These are phyloP conservation scores for Lacanobia wlatinum DNA, from an alignment of 2,888 invertebrate species.

Conservation along the genomic window DNA sequence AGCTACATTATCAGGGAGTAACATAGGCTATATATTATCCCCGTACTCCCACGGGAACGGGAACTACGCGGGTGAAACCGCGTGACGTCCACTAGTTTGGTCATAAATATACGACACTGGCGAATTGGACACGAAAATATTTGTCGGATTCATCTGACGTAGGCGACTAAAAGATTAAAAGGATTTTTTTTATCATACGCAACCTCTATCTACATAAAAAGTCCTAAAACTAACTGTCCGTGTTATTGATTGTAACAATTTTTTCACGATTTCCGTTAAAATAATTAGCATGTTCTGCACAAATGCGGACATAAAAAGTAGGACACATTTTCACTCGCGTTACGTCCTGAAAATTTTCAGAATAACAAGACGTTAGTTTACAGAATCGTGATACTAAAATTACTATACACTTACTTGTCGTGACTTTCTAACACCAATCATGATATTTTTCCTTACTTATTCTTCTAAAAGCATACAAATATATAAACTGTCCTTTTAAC, in stretches of 20 bases:
- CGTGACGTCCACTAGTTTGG: no score
- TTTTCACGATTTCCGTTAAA: slow-evolving; percentile 4
- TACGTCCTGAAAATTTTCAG: slow-evolving; percentile 33
- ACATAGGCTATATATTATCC: no score
- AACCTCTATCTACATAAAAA: background rate
- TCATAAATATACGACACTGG: no score
- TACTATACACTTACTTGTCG: slow-evolving; percentile 35
- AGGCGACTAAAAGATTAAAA: no score
- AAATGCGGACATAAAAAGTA: slow-evolving; percentile 46
- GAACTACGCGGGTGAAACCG: no score
- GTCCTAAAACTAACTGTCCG: slow-evolving; percentile 13
- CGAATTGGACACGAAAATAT: no score
- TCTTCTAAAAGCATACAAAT: slow-evolving; percentile 40
- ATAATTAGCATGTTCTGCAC: slow-evolving; percentile 47
- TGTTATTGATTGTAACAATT: slow-evolving; percentile 13
- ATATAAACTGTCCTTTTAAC: slow-evolving; percentile 41
- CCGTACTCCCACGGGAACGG: no score
- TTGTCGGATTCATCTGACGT: no score
- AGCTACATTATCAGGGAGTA: no score
- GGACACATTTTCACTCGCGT: slow-evolving; percentile 32
- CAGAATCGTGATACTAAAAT: slow-evolving; percentile 60
- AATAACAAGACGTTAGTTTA: slow-evolving; percentile 5
- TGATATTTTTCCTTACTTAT: slow-evolving; percentile 42
- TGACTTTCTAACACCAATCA: slow-evolving; percentile 59
- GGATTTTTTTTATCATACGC: no score